Evolutionary conservation across 1,140 invertebrate species (phyloP).

Genomic region (Ephestia elutella): DNA sequence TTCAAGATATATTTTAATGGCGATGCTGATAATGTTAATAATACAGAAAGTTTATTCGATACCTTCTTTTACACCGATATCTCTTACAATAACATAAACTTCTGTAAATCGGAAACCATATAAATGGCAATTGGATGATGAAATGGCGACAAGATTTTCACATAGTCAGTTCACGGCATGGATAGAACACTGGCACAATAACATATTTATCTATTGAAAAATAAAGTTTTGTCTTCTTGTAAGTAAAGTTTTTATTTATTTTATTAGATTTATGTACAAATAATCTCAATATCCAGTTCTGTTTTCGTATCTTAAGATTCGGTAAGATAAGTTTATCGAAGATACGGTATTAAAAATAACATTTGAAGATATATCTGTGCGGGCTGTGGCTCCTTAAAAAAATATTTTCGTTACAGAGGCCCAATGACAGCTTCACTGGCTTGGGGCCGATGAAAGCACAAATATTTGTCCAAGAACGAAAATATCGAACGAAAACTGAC

Average conservation of each 20-base stretch:
- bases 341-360: neutral
- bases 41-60: too few species aligned
- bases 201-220: too few species aligned
- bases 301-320: neutral
- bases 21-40: too few species aligned
- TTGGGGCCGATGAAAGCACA: slow-evolving; percentile 19
- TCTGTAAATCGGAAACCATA: too few species aligned
- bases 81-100: too few species aligned
- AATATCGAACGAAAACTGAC: neutral
- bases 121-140: too few species aligned
- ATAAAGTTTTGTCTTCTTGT: too few species aligned
- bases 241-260: neutral
- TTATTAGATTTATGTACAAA: neutral
- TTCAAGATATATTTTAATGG: too few species aligned
- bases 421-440: neutral
- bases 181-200: too few species aligned
- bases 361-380: neutral
- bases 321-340: neutral
- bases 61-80: too few species aligned
- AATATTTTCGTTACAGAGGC: slow-evolving; percentile 18
- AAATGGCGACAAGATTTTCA: too few species aligned
- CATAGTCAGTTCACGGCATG: too few species aligned
- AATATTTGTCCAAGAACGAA: slow-evolving; percentile 23
- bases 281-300: neutral
- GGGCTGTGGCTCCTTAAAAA: slow-evolving; percentile 17